Conservation (phyloP, 2,888 invertebrate species). For the Drosophila sordidapex region DNA sequence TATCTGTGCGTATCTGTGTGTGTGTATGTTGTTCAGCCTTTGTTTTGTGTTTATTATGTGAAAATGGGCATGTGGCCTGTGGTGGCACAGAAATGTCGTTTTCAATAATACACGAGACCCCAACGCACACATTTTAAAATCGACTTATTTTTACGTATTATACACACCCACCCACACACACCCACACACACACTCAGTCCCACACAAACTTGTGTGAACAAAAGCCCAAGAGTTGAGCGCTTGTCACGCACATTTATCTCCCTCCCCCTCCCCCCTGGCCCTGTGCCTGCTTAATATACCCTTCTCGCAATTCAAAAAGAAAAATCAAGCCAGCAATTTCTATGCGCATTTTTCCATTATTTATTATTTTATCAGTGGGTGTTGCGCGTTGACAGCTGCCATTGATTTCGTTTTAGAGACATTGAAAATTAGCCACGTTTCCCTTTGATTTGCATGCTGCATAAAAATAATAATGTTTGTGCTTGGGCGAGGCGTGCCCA, state of each 20-base stretch:
- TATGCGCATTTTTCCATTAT: constrained; percentile 79
- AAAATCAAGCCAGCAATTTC: constrained; percentile 46
- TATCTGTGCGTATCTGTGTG: constrained; percentile 11
- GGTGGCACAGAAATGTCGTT: constrained; percentile 69
- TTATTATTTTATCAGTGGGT: constrained; percentile 62
- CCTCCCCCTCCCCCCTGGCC: neutral
- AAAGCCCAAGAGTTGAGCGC: constrained; percentile 56
- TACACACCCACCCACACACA: constrained; percentile 13
- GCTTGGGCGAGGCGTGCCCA: constrained; percentile 2
- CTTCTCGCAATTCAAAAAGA: neutral
- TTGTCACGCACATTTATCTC: constrained; percentile 70
- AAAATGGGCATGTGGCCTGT: constrained; percentile 72
- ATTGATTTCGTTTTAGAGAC: constrained; percentile 62
- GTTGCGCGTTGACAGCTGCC: constrained; percentile 60
- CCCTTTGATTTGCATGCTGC: constrained; percentile 48
- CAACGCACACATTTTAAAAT: constrained; percentile 62
- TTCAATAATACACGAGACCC: constrained; percentile 69
- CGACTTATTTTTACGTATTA: constrained; percentile 39
- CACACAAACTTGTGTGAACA: constrained; percentile 5
- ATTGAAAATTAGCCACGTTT: constrained; percentile 73
- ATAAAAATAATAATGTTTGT: constrained; percentile 30
- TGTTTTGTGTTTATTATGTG: constrained; percentile 64
- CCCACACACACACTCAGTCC: neutral
- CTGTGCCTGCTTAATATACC: neutral
- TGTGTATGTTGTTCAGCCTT: constrained; percentile 1